Evolutionary conservation across 2,797 vertebrate species (phyloP), one percentile per base, ranked within the genome.

Genomic region (Pantherophis vulpinus): DNA sequence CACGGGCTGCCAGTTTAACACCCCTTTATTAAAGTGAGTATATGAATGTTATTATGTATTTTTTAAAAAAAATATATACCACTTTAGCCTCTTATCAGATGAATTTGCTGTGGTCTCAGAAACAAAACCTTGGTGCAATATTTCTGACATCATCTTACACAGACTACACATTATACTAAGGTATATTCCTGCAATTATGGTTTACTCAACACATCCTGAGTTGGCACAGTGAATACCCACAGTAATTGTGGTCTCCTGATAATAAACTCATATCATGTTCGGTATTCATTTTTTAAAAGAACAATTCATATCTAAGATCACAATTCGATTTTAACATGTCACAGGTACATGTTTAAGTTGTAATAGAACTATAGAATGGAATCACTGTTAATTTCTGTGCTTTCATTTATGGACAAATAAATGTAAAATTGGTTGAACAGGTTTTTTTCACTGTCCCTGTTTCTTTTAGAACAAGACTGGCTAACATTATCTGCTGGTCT

Each of bases 401-500:
- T 86, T 83, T 6, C 12, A 61, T 60, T 54, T 32, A 61, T 2
- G 8, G 27, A 3, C 55, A 87, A 86, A 18, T 60, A 90, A 70
- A 70, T 91, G 54, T 89, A 93, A 59, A 95, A 79, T 37, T 0
- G 79, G 63, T n/a, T 79, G 66, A 79, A 25, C 74, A n/a, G 55
- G 87, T 95, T 90, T 32, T 0, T 87, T 10, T 14, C 92, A 59
- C 94, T 95, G 66, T 63, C 37, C 2, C 87, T 54, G 90, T 66
- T 56, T 59, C 20, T 56, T 90, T 66, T 95, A 90, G 56, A 74
- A 83, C 87, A 56, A 94, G 87, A 87, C 4, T 89, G 66, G 42
- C 14, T 63, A 91, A 59, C 20, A 25, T 88, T 94, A 94, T 93
- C 91, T 74, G 89, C 87, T 86, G 90, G 93, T 96, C 94, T 92